Evolutionary conservation across 2,888 invertebrate species (phyloP).

Genomic region (Melanostoma scalare): DNA sequence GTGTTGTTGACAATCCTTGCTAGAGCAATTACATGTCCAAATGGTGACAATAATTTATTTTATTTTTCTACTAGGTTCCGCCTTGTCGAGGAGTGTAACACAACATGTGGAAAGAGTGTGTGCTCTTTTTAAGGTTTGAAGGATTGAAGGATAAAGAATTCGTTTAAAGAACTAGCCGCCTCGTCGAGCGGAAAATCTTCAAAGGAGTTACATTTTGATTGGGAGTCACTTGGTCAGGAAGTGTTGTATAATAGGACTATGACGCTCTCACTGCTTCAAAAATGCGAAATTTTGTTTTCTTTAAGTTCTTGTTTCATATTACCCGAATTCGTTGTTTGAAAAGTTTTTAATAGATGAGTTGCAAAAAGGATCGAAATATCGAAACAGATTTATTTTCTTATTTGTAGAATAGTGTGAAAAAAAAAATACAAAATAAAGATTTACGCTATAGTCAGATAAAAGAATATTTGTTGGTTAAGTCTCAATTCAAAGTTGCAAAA

Average conservation of each 20-base stretch:
- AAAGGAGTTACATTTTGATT: slow-evolving; percentile 40
- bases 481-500: no score
- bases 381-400: not conserved
- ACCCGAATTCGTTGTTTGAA: slow-evolving; percentile 28
- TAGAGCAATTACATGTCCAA: slow-evolving; percentile 72
- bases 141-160: slow-evolving; percentile 32
- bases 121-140: slow-evolving; percentile 62
- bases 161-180: slow-evolving; percentile 23
- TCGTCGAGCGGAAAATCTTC: slow-evolving; percentile 66
- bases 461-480: no score
- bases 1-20: slow-evolving; percentile 66
- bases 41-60: slow-evolving; percentile 73
- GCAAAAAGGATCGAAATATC: slow-evolving; percentile 10
- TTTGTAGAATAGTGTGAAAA: no score
- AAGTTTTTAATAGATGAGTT: not conserved
- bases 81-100: slow-evolving; percentile 44
- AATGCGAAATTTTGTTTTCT: slow-evolving; percentile 52
- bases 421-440: no score
- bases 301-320: no score
- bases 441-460: no score
- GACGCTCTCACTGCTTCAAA: slow-evolving; percentile 53
- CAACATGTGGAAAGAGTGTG: slow-evolving; percentile 63
- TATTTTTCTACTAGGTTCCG: slow-evolving; percentile 56
- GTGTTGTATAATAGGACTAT: slow-evolving; percentile 41
- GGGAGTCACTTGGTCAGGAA: slow-evolving; percentile 60